A percentile compares a stretch with the other conserved stretches of the same genome.
Evolutionary conservation across 2,888 invertebrate species (phyloP).

Genomic region (Amiota mariae): DNA sequence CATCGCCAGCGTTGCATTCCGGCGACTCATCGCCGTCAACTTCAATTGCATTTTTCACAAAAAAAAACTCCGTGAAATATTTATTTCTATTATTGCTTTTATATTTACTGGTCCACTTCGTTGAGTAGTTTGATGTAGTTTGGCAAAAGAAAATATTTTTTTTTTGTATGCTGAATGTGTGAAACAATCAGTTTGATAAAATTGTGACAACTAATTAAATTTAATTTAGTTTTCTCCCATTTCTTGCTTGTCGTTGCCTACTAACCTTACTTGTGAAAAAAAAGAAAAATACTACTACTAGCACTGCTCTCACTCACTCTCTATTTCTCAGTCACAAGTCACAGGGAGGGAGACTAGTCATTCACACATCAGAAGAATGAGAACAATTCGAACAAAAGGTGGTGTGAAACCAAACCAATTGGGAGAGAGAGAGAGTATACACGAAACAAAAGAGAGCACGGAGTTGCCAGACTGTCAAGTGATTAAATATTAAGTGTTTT

Average conservation of each 20-base stretch:
- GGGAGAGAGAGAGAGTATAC: background rate
- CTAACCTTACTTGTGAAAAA: slow-evolving; percentile 35
- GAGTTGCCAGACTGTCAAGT: background rate
- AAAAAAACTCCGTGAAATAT: slow-evolving; percentile 28
- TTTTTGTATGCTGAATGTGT: slow-evolving; percentile 43
- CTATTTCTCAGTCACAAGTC: no score
- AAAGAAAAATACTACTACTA: background rate
- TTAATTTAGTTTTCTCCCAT: slow-evolving; percentile 54
- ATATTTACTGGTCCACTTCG: slow-evolving; percentile 17
- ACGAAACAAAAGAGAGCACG: background rate
- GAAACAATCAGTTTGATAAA: slow-evolving; percentile 45
- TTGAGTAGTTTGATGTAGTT: slow-evolving; percentile 31
- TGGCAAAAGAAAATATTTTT: background rate
- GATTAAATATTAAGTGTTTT: no score
- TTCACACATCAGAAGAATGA: no score
- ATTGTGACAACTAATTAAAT: slow-evolving; percentile 57
- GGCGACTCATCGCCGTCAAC: slow-evolving; percentile 39
- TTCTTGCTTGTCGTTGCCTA: slow-evolving; percentile 49
- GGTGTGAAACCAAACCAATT: no score
- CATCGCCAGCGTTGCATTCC: slow-evolving; percentile 50
- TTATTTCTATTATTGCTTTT: slow-evolving; percentile 19
- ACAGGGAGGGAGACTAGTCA: background rate
- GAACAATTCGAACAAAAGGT: background rate
- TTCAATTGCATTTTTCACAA: slow-evolving; percentile 50
- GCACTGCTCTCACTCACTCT: background rate